Percentiles rank a stretch among this genome's conserved stretches.
Conservation (phyloP, 1,140 invertebrate species). For the Drosophila littoralis region DNA sequence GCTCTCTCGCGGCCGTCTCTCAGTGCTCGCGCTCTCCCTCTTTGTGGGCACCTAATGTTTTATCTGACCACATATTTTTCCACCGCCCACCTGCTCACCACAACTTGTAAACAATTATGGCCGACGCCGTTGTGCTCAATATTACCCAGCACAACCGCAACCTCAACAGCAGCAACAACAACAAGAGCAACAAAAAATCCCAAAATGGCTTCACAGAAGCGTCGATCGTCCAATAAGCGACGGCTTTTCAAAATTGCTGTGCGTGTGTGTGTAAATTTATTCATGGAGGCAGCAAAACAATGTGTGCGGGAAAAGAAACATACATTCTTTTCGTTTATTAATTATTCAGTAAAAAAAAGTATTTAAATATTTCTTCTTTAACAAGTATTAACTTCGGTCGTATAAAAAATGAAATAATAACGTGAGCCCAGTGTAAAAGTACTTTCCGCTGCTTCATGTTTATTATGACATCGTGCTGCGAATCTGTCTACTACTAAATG, state of each 20-base stretch:
- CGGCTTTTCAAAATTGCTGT: constrained; percentile 30
- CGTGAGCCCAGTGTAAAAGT: background rate
- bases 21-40: constrained; percentile 10
- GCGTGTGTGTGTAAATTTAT: constrained; percentile 5
- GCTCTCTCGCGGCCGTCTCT: constrained; percentile 4
- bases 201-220: constrained; percentile 77
- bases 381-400: background rate
- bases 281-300: background rate
- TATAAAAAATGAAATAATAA: too few relatives aligned
- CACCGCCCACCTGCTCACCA: constrained; percentile 63
- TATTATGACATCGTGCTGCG: background rate
- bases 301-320: too few relatives aligned
- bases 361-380: too few relatives aligned
- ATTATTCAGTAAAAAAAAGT: too few relatives aligned
- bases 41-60: constrained; percentile 13
- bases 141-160: constrained; percentile 44
- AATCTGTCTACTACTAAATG: constrained; percentile 61
- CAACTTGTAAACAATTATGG: constrained; percentile 78
- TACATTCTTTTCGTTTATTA: too few relatives aligned
- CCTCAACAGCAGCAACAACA: constrained; percentile 56
- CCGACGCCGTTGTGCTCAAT: constrained; percentile 69
- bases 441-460: constrained; percentile 6
- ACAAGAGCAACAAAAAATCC: constrained; percentile 55
- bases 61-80: constrained; percentile 53
- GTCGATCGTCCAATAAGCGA: constrained; percentile 73